These are phyloP conservation scores for Platycercus adscitus DNA, from an alignment of 2,113 vertebrate species.

Conservation along the genomic window DNA sequence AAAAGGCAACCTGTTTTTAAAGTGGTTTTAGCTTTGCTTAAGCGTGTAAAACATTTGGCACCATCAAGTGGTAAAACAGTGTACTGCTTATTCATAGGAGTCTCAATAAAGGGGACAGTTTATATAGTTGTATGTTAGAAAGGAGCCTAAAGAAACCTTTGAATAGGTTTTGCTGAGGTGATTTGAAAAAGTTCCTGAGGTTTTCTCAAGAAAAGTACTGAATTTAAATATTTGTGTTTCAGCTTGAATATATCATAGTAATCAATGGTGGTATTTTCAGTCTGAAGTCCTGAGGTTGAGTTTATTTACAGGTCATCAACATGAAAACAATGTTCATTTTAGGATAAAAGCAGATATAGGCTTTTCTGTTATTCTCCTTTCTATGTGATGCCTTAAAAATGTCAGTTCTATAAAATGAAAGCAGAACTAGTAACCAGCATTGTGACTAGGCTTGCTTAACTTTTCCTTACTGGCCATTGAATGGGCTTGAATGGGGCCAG, in stretches of 20 bases:
- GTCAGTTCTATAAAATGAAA: not conserved
- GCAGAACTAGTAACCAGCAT: not conserved
- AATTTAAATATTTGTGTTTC: not conserved
- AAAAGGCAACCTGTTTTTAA: not conserved
- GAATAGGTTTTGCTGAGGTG: not conserved
- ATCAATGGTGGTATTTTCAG: not conserved
- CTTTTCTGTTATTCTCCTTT: not conserved
- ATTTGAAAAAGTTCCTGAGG: not conserved
- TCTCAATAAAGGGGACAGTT: not conserved
- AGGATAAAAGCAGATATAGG: not conserved
- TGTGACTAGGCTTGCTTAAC: not conserved
- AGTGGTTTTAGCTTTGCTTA: not conserved
- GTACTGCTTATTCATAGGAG: not conserved
- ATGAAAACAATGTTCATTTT: not conserved
- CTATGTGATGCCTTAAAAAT: not conserved
- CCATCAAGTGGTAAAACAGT: conserved; percentile 59
- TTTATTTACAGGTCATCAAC: not conserved
- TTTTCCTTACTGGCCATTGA: not conserved
- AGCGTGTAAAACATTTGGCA: conserved; percentile 11
- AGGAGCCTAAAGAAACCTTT: not conserved
- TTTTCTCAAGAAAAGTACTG: not conserved
- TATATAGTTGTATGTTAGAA: not conserved
- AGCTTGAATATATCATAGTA: not conserved
- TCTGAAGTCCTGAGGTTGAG: not conserved
- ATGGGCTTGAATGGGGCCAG: not conserved